Evolutionary conservation across 2,113 vertebrate species (phyloP), one percentile per base, ranked within the genome.

Genomic region (Phainopepla nitens): DNA sequence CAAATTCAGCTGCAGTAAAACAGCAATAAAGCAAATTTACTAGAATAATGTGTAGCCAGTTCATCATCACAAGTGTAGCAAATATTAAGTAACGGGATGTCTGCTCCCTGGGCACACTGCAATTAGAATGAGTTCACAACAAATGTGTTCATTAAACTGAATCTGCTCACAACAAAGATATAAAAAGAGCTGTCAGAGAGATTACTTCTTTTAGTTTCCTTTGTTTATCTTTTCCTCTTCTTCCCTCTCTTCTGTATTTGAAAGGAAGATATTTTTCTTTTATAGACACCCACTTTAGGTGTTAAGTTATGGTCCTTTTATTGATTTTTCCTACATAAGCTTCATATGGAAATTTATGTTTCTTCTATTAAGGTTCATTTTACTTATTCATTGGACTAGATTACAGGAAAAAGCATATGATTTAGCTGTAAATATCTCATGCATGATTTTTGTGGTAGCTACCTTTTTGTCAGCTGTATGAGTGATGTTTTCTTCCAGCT

Each of bases 141-240:
- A 87, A 95, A 91, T 72, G 10, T 53, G 50, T 71, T 97, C 82
- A 81, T 96, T 94, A 93, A 93, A 78, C 69, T 69, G 68, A 89
- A 88, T 56, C 13, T 69, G 20, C 33, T 60, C 27, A 19, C 47
- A 92, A 76, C 11, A 76, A 87, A 45, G n/a, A 68, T 45, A 27
- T 41, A 76, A 83, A 89, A 93, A 82, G 24, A 90, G 5, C 19
- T 16, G 13, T 41, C 70, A 94, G 58, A 71, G 7, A 80, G 41
- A 78, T 78, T 9, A 73, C 10, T 89, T 61, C 24, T 51, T 66
- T 23, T 54, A 16, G 21, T 44, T 90, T 91, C 27, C 29, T 73
- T 89, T 94, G 23, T 62, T 91, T 60, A 31, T 65, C 16, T 75
- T 79, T 87, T 70, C 15, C 2, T 35, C 9, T 66, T 87, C 15